phyloP scores from a whole-genome alignment of 2,888 invertebrate genomes.

The Cephus runcator region DNA sequence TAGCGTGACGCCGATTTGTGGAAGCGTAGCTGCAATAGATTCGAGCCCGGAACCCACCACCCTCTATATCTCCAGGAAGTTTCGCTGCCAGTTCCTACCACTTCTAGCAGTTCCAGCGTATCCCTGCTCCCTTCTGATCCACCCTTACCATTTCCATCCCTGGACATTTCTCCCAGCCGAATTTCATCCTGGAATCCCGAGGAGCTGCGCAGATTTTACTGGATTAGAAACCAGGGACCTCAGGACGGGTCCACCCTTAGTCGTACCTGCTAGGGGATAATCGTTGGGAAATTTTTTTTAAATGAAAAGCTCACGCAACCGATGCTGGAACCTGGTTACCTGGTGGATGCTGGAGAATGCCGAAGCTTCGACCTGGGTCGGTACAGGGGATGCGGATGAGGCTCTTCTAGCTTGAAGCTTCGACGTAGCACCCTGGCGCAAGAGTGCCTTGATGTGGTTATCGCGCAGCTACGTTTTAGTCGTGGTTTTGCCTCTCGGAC shows the following conservation, averaged over 20 bases:
- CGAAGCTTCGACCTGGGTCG: background rate
- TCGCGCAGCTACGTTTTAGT: slow-evolving; percentile 36
- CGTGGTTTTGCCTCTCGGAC: slow-evolving; percentile 40
- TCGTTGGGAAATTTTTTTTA: background rate
- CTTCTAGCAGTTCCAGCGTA: background rate
- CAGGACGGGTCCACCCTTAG: background rate
- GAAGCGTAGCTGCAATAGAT: slow-evolving; percentile 39
- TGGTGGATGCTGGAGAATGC: background rate
- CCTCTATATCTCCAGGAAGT: background rate
- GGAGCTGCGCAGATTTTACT: background rate
- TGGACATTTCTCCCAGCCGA: background rate
- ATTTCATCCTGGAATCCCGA: background rate
- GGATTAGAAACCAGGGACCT: background rate
- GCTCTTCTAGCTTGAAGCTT: slow-evolving; percentile 9
- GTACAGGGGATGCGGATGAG: background rate
- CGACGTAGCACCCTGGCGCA: slow-evolving; percentile 11
- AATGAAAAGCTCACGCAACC: background rate
- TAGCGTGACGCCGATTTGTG: slow-evolving; percentile 40
- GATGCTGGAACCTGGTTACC: background rate
- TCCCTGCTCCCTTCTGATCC: background rate
- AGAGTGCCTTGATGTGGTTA: slow-evolving; percentile 55
- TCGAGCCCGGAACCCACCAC: slow-evolving; percentile 14
- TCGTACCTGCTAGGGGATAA: background rate
- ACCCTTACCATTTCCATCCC: background rate
- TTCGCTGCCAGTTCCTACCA: background rate